Evolutionary conservation across 2,797 vertebrate species (phyloP), one percentile per base, ranked within the genome.

Genomic region (Perodicticus potto): DNA sequence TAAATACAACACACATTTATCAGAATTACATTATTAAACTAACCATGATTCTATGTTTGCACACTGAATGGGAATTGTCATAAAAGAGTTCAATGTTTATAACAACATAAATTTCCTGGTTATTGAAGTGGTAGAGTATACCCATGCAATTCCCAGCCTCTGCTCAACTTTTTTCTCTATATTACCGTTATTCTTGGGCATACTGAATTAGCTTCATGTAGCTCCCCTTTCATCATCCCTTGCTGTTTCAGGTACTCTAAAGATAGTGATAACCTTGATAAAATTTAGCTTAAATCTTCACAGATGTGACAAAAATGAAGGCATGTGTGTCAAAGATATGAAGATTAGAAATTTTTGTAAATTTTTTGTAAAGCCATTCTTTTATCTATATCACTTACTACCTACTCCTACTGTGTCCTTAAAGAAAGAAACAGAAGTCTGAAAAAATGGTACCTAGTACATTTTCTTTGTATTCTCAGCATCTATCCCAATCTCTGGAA

Each of bases 401-500:
- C 8, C 55, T 43, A 86, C 16, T 83, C 19, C 22, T 43, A 72
- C 0, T 43, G 13, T 80, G 72, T 22, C 32, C 11, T 86, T 93
- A 73, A 90, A 93, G 34, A 83, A 4, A 72, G 92, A 88, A 91
- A 53, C 22, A 49, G 61, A 85, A 76, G 43, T 65, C 70, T 92
- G 61, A 65, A 86, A 89, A 65, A 65, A 32, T 2, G 25, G 67
- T 10, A 43, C 12, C 11, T 0, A 2, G 34, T 59, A 55, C 27
- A 85, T n/a, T 91, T 96, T n/a, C 89, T 96, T 67, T 65, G 40
- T 83, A 53, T 82, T 86, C 78, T 86, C 29, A 27, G 19, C 49
- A 37, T 27, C 69, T 20, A 59, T 22, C 14, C 8, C 63, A 6
- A 37, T 78, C 32, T 94, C 34, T 81, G 53, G 74, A 14, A 37